Evolutionary conservation across 2,113 vertebrate genomes (phyloP).

Genomic region (Choloepus hoffmanni): DNA sequence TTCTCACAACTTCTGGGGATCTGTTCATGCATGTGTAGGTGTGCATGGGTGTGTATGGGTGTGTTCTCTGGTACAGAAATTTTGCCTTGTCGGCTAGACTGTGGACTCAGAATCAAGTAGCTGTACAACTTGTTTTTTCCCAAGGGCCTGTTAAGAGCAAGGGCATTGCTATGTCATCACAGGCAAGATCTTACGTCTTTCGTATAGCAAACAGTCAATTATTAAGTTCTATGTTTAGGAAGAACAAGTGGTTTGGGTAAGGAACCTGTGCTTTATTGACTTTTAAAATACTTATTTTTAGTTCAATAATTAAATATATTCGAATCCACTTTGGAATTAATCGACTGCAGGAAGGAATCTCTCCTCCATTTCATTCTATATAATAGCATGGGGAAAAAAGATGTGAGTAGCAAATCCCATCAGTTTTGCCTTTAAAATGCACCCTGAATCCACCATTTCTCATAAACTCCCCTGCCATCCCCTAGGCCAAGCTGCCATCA

Average conservation of each 20-base stretch:
- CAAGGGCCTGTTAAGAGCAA: slow-evolving; percentile 9
- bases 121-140: slow-evolving; percentile 1
- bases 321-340: slow-evolving; percentile 48
- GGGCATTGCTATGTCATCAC: neutral
- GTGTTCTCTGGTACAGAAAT: neutral
- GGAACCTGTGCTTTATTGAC: neutral
- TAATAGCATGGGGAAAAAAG: neutral
- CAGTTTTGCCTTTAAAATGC: slow-evolving; percentile 53
- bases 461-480: neutral
- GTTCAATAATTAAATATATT: slow-evolving; percentile 39
- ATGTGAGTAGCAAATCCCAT: slow-evolving; percentile 35
- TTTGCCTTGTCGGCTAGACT: neutral
- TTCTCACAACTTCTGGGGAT: slow-evolving; percentile 47
- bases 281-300: slow-evolving; percentile 56
- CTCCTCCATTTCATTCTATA: slow-evolving; percentile 15
- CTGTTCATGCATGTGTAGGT: neutral
- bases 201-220: neutral
- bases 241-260: slow-evolving; percentile 52
- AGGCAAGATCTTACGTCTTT: neutral
- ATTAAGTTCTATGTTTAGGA: slow-evolving; percentile 21
- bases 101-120: neutral
- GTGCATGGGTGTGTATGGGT: neutral
- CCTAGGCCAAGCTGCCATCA: neutral
- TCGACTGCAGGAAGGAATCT: slow-evolving; percentile 14
- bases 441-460: slow-evolving; percentile 7